Base-by-base conservation (phyloP, 1,140 invertebrate genomes). In the Melipona quadrifasciata region DNA sequence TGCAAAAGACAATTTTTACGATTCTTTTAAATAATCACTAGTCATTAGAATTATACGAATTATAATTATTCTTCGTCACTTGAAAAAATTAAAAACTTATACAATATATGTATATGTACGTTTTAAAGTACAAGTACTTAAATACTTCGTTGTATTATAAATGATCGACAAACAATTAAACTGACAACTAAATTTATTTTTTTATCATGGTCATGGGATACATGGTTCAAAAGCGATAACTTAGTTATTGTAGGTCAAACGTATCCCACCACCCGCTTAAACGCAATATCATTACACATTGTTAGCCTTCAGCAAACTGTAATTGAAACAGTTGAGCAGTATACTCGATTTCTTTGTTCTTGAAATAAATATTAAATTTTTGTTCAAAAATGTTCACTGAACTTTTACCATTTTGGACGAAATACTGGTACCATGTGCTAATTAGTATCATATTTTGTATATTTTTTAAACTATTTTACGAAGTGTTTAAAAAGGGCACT, bases 351-450 rank as follows among this genome's bases (percentile, higher is more conserved):
- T 70, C 51, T 24, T 24, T 14, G 21, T 17, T 76, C 24, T 58
- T 24, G 21, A 75, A 75, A 58, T n/a, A 57, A 77, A 77, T 51
- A 10, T 39, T 27, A 34, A 80, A 80, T 76, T 51, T 51, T 6
- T 39, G 21, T 68, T 11, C 10, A 89, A 78, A 77, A 77, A 94
- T 94, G 93, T 61, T 93, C 51, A 70, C 86, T 11, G 82, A 94
- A 77, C 51, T 92, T 47, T 53, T 92, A 27, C 93, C 93, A 39
- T 94, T 94, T 83, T 92, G 91, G 87, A 85, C 72, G 17, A 93
- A 93, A 76, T 91, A 94, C 72, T 91, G 93, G 90, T 78, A 90
- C 53, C 89, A 93, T 55, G 31, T 93, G 65, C 58, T 91, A 1
- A 81, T 93, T 47, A 31, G n/a, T 24, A 47, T 92, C 17, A n/a